Evolutionary conservation across 1,140 invertebrate genomes (phyloP).

Genomic region (Centruroides sculpturatus): DNA sequence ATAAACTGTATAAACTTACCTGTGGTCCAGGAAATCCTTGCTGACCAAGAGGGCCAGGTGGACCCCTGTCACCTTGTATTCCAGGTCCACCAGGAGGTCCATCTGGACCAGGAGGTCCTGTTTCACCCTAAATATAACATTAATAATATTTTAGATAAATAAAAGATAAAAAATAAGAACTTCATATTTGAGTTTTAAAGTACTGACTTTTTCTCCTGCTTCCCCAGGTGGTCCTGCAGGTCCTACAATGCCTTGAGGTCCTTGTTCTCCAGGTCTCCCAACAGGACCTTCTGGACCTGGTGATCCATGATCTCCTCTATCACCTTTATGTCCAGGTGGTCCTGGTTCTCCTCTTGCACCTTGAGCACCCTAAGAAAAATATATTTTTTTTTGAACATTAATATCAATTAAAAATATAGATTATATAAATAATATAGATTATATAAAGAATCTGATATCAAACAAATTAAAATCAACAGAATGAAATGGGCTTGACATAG

Average conservation of each 20-base stretch:
- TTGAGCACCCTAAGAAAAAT: slow-evolving; percentile 41
- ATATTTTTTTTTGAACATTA: too few species aligned
- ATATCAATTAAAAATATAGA: too few species aligned
- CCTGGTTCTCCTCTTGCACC: slow-evolving; percentile 50
- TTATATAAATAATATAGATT: too few species aligned
- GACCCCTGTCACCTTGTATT: slow-evolving; percentile 46
- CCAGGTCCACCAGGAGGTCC: slow-evolving; percentile 16
- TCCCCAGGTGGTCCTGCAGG: slow-evolving; percentile 49
- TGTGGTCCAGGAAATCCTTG: slow-evolving; percentile 42
- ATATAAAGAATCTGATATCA: too few species aligned
- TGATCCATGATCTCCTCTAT: slow-evolving; percentile 53
- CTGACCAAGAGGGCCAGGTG: slow-evolving; percentile 45
- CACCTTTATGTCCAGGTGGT: slow-evolving; percentile 51
- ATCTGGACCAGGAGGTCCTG: slow-evolving; percentile 14
- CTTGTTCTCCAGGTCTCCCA: slow-evolving; percentile 39
- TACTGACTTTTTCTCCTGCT: slow-evolving; percentile 11
- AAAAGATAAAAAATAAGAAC: slow-evolving; percentile 25
- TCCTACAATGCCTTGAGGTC: slow-evolving; percentile 45
- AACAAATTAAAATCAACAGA: too few species aligned
- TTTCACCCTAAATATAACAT: slow-evolving; percentile 11
- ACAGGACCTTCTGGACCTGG: slow-evolving; percentile 38
- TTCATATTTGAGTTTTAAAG: not conserved
- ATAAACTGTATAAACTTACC: slow-evolving; percentile 1
- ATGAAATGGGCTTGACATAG: too few species aligned
- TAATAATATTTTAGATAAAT: not conserved